A percentile compares a stretch with the other conserved stretches of the same genome.
Evolutionary conservation across 1,140 invertebrate genomes (phyloP).

Genomic region (Eupristina koningsbergeri): DNA sequence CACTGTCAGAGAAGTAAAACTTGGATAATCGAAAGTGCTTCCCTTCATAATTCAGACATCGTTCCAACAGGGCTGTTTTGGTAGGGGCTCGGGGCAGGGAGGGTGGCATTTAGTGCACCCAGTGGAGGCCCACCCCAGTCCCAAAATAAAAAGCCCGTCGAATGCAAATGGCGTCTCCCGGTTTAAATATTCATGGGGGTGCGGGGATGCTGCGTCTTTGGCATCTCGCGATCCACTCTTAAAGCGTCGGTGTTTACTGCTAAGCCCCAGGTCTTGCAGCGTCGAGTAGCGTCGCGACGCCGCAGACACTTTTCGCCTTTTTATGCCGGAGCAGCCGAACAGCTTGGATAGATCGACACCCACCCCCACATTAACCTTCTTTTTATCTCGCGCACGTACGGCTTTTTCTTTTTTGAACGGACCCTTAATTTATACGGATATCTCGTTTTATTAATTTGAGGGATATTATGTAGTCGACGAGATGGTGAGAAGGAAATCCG

Average conservation of each 20-base stretch:
- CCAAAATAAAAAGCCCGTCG: conserved; percentile 57
- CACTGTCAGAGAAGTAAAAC: too few species aligned
- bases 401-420: not conserved
- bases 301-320: not conserved
- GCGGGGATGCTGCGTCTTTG: conserved; percentile 40
- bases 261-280: conserved; percentile 54
- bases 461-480: not conserved
- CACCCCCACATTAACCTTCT: too few species aligned
- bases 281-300: not conserved
- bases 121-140: not conserved
- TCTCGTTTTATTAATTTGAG: not conserved
- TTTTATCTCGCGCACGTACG: too few species aligned
- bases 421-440: not conserved
- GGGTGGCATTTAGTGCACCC: not conserved
- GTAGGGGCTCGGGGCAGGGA: not conserved
- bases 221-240: conserved; percentile 49
- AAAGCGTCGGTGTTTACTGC: too few species aligned
- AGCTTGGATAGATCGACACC: too few species aligned
- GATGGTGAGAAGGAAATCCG: not conserved
- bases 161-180: conserved; percentile 58
- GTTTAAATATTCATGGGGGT: conserved; percentile 59
- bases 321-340: conserved; percentile 16
- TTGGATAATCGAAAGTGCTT: too few species aligned
- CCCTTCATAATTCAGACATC: not conserved
- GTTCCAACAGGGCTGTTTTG: not conserved